A percentile compares a stretch with the other conserved stretches of the same genome.
phyloP scores from a whole-genome alignment of 2,888 invertebrate genomes.

The Drosophila longiperda region DNA sequence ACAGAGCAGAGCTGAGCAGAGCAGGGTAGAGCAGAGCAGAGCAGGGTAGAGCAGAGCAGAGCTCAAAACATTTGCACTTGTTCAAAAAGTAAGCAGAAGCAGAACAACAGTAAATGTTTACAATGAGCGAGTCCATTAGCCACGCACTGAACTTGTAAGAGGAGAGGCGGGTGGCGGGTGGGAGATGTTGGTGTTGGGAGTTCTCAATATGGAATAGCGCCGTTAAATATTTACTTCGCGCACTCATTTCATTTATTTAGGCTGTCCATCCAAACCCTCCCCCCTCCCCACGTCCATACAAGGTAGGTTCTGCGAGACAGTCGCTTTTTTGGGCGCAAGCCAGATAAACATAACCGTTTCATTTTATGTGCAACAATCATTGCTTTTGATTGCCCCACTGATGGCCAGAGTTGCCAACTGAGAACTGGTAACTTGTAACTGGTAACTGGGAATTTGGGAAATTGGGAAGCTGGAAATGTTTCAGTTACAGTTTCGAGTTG shows the following conservation, averaged over 20 bases:
- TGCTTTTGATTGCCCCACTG: constrained; percentile 82
- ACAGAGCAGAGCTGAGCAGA: neutral
- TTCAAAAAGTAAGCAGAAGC: constrained; percentile 64
- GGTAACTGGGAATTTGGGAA: constrained; percentile 1
- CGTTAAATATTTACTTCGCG: constrained; percentile 78
- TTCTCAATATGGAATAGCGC: constrained; percentile 25
- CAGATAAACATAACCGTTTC: constrained; percentile 84
- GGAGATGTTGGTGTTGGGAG: constrained; percentile 2
- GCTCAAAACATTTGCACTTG: constrained; percentile 70
- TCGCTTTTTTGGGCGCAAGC: constrained; percentile 65
- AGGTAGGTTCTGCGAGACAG: neutral
- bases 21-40: no score
- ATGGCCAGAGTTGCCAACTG: constrained; percentile 51
- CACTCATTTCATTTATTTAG: constrained; percentile 71
- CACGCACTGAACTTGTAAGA: constrained; percentile 31
- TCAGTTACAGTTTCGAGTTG: neutral
- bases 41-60: neutral
- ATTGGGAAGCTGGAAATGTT: constrained; percentile 6
- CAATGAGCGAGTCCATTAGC: constrained; percentile 63
- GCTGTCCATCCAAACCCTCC: neutral
- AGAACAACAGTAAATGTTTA: constrained; percentile 49
- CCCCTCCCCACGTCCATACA: neutral
- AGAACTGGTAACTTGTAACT: constrained; percentile 1
- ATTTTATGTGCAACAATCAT: constrained; percentile 83
- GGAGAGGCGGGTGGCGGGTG: neutral